These are phyloP conservation scores for Oryzaephilus surinamensis DNA, from an alignment of 1,140 invertebrate genomes.

Conservation along the genomic window DNA sequence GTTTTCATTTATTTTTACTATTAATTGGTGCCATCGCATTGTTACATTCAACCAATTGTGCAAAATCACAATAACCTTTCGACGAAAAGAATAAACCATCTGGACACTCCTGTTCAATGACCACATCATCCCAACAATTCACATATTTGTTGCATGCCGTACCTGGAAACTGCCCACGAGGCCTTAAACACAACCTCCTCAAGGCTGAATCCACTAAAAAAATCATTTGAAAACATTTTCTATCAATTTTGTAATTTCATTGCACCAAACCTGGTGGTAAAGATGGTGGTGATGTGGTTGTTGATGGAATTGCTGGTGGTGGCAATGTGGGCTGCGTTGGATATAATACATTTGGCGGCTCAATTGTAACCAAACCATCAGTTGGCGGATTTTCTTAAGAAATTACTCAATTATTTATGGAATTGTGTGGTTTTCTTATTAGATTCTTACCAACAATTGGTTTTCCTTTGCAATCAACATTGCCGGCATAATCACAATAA, in stretches of 20 bases:
- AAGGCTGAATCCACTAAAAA: slow-evolving; percentile 34
- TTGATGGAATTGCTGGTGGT: not conserved
- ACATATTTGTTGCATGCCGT: slow-evolving; percentile 51
- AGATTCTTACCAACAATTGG: slow-evolving; percentile 20
- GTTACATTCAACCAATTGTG: slow-evolving; percentile 48
- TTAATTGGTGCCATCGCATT: not conserved
- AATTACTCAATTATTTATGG: slow-evolving; percentile 17
- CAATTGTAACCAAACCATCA: too few relatives aligned
- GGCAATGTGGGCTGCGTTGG: slow-evolving; percentile 3
- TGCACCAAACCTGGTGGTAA: slow-evolving; percentile 5
- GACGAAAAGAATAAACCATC: slow-evolving; percentile 50
- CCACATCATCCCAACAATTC: slow-evolving; percentile 60
- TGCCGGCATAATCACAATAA: slow-evolving; percentile 52
- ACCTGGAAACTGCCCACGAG: slow-evolving; percentile 51
- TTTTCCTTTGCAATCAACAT: slow-evolving; percentile 50
- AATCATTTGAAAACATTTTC: not conserved
- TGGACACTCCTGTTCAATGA: slow-evolving; percentile 54
- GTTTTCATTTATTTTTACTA: too few relatives aligned
- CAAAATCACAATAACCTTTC: slow-evolving; percentile 50
- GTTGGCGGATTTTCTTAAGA: slow-evolving; percentile 5
- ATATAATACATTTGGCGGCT: too few relatives aligned
- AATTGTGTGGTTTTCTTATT: slow-evolving; percentile 24
- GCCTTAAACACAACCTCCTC: slow-evolving; percentile 26
- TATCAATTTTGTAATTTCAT: not conserved
- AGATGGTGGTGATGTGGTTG: slow-evolving; percentile 6